phyloP scores from a whole-genome alignment of 2,113 vertebrate species.

The Sorex araneus region DNA sequence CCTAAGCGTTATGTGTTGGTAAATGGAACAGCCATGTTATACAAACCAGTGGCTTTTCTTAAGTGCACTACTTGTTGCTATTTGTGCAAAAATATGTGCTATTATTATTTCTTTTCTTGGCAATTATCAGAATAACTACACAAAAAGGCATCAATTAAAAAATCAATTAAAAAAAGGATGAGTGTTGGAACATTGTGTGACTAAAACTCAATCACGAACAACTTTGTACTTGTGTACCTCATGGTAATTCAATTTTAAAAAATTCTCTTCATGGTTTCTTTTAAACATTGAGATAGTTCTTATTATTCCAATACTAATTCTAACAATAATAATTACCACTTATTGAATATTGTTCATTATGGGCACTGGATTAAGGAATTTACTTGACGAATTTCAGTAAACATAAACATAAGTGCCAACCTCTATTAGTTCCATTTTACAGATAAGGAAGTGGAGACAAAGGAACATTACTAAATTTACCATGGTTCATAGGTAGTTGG shows the following conservation, averaged over 20 bases:
- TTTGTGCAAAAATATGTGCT: background rate
- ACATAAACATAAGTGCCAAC: background rate
- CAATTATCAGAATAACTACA: background rate
- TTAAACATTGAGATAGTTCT: conserved; percentile 1
- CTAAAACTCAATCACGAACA: too few species aligned
- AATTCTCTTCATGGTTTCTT: conserved; percentile 10
- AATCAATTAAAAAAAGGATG: too few species aligned
- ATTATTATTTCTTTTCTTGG: conserved; percentile 1
- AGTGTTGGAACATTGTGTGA: too few species aligned
- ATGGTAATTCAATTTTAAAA: too few species aligned
- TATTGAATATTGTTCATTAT: background rate
- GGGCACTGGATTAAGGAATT: background rate
- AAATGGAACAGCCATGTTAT: background rate
- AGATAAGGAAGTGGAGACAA: background rate
- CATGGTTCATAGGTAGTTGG: background rate
- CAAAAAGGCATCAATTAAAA: conserved; percentile 1
- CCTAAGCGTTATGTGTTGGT: background rate
- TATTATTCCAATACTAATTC: conserved; percentile 32
- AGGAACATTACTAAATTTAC: background rate
- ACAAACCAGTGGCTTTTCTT: background rate
- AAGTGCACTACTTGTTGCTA: background rate
- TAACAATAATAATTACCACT: background rate
- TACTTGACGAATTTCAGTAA: background rate
- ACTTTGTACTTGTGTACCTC: too few species aligned
- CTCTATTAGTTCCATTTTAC: background rate